Evolutionary conservation across 2,113 vertebrate species (phyloP), one percentile per base, ranked within the genome.

Genomic region (Halcyon senegalensis): DNA sequence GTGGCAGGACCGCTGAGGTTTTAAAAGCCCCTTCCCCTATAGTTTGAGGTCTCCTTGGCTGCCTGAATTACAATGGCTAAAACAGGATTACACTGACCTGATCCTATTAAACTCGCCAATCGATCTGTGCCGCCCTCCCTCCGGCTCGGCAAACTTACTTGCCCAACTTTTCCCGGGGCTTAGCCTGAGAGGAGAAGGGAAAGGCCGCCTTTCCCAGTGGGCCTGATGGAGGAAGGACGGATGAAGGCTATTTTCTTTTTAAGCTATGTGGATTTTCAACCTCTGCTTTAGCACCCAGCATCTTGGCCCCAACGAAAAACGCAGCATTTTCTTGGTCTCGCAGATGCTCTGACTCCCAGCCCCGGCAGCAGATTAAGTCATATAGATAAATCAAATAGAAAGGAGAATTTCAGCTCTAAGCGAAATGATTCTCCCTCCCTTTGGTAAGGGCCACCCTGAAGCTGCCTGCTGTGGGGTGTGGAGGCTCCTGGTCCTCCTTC

Each of bases 41-140:
- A 93, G 97, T 96, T 96, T 69, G 97, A 89, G 96, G 95, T 97
- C 97, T 98, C 96, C 97, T 94, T 95, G 97, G 95, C 96, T 97
- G 97, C 98, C 97, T 97, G 98, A 96, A 97, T 97, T 33, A 98
- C 97, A 98, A 97, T 97, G 96, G 97, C 97, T 91, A 62, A 98
- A 98, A 97, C 96, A 97, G 98, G 98, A 98, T 98, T 98, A 98
- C 98, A 98, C 97, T 93, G 97, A 97, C 97, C 96, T 98, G 97
- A 98, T 98, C 98, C 98, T 96, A 97, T 98, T 98, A 98, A 96
- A 98, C 91, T 93, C 94, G 60, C 95, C 97, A 87, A 96, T 88
- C 96, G 89, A 94, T 93, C 95, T 92, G 96, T 69, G 59, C 66
- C 66, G 97, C 93, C 97, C 93, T 96, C 95, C 96, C 96, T 96